Percentiles rank a stretch among this genome's conserved stretches.
These are phyloP conservation scores for Vulpes vulpes DNA, from an alignment of 2,113 vertebrate genomes.

Conservation along the genomic window DNA sequence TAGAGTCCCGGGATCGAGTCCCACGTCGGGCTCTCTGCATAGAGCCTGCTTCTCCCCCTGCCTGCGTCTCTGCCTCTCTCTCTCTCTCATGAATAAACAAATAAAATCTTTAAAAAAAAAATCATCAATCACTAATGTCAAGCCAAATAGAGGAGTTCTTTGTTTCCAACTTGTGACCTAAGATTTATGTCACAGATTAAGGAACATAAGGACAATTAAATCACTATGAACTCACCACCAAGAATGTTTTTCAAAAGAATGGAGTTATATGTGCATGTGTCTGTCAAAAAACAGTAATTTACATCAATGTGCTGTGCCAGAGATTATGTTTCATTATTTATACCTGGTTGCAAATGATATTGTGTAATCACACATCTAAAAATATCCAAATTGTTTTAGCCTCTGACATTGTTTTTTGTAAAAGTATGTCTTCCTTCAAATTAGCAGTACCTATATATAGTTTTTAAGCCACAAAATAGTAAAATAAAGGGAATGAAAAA, in stretches of 20 bases:
- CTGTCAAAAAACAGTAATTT: constrained; percentile 74
- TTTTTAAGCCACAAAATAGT: background rate
- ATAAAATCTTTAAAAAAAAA: background rate
- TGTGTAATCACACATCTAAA: constrained; percentile 68
- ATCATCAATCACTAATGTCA: constrained; percentile 86
- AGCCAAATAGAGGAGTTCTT: constrained; percentile 81
- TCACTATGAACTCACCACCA: constrained; percentile 69
- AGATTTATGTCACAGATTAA: constrained; percentile 80
- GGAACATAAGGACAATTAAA: constrained; percentile 80
- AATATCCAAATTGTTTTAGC: constrained; percentile 60
- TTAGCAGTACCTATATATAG: background rate
- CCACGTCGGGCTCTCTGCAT: too few species aligned
- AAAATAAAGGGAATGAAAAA: constrained; percentile 19
- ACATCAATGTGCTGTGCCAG: constrained; percentile 61
- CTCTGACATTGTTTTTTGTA: constrained; percentile 15
- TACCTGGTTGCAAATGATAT: constrained; percentile 73
- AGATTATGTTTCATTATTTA: constrained; percentile 66
- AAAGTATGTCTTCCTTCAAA: background rate
- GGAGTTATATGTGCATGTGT: constrained; percentile 37
- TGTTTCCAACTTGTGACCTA: constrained; percentile 84
- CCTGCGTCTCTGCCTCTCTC: too few species aligned
- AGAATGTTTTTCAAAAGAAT: constrained; percentile 68
- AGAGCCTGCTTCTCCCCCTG: too few species aligned
- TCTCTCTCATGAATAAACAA: too few species aligned
- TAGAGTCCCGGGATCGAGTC: too few species aligned